phyloP scores from a whole-genome alignment of 2,797 vertebrate genomes.

The Eospalax fontanierii region DNA sequence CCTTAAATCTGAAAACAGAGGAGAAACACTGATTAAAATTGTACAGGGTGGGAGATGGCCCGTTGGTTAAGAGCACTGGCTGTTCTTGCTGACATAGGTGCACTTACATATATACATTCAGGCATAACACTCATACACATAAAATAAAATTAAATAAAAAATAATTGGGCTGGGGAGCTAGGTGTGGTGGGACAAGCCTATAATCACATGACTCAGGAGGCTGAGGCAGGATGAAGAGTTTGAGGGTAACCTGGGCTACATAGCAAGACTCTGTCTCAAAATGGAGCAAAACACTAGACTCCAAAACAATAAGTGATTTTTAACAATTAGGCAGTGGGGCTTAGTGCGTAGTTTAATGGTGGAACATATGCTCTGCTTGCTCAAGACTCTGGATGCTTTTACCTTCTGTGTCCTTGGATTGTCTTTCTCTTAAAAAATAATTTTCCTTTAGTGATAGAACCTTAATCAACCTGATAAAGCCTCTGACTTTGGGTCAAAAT shows the following conservation, averaged over 20 bases:
- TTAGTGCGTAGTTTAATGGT: neutral
- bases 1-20: neutral
- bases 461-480: neutral
- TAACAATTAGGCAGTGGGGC: neutral
- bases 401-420: neutral
- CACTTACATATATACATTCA: too few species aligned
- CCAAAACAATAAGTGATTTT: neutral
- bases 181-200: neutral
- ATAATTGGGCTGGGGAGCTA: too few species aligned
- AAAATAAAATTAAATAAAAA: too few species aligned
- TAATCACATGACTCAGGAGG: too few species aligned
- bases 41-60: too few species aligned
- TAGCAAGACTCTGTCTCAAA: neutral
- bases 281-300: neutral
- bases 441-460: neutral
- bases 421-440: neutral
- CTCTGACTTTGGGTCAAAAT: neutral
- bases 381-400: neutral
- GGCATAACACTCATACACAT: too few species aligned
- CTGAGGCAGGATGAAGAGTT: neutral
- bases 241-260: neutral
- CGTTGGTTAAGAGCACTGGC: too few species aligned
- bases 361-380: neutral
- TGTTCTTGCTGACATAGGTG: too few species aligned
- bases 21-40: neutral